phyloP scores from a whole-genome alignment of 2,888 invertebrate genomes.

The Vesta saturnalis region DNA sequence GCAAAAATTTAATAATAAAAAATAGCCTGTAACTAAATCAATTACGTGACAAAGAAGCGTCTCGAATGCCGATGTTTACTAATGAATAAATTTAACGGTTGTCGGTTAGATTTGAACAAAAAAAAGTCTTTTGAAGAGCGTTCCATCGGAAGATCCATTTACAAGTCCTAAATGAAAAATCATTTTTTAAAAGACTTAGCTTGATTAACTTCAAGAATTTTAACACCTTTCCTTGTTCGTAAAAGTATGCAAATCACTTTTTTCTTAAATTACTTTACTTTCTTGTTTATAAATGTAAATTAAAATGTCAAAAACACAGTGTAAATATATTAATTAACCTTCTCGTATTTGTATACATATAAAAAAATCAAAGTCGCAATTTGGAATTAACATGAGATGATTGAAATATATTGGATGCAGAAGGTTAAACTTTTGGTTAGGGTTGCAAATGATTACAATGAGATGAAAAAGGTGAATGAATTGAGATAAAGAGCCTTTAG shows the following conservation, averaged over 20 bases:
- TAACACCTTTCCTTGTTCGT: constrained; percentile 1
- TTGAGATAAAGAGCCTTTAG: no score
- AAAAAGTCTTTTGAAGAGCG: constrained; percentile 27
- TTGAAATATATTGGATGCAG: no score
- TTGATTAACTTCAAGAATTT: background rate
- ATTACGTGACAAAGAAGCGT: constrained; percentile 40
- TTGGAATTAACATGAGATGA: no score
- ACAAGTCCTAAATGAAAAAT: constrained; percentile 2
- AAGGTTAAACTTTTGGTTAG: no score
- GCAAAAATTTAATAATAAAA: constrained; percentile 34
- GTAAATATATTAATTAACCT: background rate
- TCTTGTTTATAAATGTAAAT: constrained; percentile 14
- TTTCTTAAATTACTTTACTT: background rate
- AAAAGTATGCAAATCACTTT: constrained; percentile 12
- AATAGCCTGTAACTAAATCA: constrained; percentile 36
- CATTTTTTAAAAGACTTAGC: background rate
- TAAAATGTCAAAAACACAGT: constrained; percentile 14
- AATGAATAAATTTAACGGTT: constrained; percentile 41
- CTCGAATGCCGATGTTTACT: constrained; percentile 38
- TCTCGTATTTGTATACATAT: background rate
- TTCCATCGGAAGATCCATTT: constrained; percentile 16
- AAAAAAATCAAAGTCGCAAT: no score
- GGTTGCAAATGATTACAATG: no score
- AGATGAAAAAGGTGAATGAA: no score
- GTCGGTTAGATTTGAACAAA: constrained; percentile 39